Evolutionary conservation across 2,113 vertebrate genomes (phyloP).

Genomic region (rat (Rattus norvegicus)): GRCr8 NC_086026.1:19147501-19148000

Average conservation of each 20-base stretch:
- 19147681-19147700: background rate
- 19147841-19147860: too few species aligned
- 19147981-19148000: background rate
- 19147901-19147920: background rate
- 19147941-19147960: background rate
- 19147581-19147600: background rate
- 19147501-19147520: background rate
- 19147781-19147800: background rate
- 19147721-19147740: background rate
- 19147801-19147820: background rate
- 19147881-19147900: background rate
- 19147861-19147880: background rate
- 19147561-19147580: conserved; percentile 13
- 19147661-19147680: background rate
- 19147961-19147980: background rate
- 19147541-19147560: background rate
- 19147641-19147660: background rate
- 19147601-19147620: background rate
- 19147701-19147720: background rate
- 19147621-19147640: background rate
- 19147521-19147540: background rate
- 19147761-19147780: background rate
- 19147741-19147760: background rate
- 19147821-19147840: background rate
- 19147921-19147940: background rate